Conservation (phyloP, 2,797 vertebrate species). For the Amblyopsis hoosieri region DNA sequence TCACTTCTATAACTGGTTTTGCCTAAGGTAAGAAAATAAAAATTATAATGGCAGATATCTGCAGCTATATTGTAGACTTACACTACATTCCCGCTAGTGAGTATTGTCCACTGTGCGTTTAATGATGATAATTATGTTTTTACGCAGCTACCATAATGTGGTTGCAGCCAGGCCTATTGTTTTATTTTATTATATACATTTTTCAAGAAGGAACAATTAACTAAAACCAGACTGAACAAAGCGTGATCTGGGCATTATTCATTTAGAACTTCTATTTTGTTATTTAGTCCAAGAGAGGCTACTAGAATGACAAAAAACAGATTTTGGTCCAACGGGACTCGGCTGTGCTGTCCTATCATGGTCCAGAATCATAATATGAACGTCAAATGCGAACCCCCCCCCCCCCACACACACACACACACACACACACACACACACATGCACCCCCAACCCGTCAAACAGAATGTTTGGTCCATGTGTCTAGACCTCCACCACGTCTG, state of each 20-base stretch:
- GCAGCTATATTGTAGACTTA: no score
- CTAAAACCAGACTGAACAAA: no score
- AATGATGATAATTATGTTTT: no score
- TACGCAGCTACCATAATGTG: no score
- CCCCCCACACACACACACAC: neutral
- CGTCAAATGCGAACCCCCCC: conserved; percentile 60
- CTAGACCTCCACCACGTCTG: conserved; percentile 78
- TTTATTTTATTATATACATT: no score
- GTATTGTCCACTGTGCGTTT: no score
- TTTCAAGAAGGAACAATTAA: no score
- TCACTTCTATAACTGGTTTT: no score
- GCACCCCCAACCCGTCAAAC: conserved; percentile 44
- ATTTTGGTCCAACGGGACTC: conserved; percentile 56
- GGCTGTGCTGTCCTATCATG: conserved; percentile 70
- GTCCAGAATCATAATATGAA: conserved; percentile 71
- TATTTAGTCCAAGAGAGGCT: conserved; percentile 7
- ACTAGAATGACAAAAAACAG: conserved; percentile 34
- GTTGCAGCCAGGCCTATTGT: no score
- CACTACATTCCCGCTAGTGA: no score
- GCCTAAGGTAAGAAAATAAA: neutral
- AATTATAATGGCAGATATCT: neutral
- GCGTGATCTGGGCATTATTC: neutral
- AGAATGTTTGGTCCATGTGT: conserved; percentile 75
- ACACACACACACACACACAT: neutral
- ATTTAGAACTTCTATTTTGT: conserved; percentile 10